Percentiles rank a stretch among this genome's conserved stretches.
These are phyloP conservation scores for Dicyrtomina minuta DNA, from an alignment of 2,888 invertebrate genomes.

Conservation along the genomic window DNA sequence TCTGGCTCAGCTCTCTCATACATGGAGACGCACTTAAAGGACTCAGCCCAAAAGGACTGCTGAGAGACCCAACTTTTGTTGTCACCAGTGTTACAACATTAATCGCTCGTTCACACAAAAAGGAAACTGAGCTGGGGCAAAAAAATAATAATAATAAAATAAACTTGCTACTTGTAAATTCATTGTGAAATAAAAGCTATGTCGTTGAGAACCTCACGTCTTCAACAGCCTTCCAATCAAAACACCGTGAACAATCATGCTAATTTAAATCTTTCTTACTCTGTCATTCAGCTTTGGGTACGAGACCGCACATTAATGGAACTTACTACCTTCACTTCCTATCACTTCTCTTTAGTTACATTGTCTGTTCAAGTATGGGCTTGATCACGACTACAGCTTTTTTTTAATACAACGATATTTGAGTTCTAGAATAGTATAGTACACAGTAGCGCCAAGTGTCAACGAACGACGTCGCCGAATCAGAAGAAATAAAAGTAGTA, in stretches of 20 bases:
- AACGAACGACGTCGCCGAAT: no score
- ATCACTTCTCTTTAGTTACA: slow-evolving; percentile 12
- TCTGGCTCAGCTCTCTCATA: no score
- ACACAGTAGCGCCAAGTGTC: no score
- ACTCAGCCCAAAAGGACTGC: slow-evolving; percentile 24
- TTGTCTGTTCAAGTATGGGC: neutral
- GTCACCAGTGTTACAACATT: slow-evolving; percentile 37
- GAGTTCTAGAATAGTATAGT: no score
- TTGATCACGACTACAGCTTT: no score
- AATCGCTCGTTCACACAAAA: slow-evolving; percentile 30
- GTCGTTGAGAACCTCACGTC: slow-evolving; percentile 38
- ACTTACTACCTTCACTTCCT: neutral
- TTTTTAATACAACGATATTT: no score
- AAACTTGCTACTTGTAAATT: slow-evolving; percentile 26
- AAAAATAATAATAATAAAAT: slow-evolving; percentile 9
- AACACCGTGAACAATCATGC: slow-evolving; percentile 36
- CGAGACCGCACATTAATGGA: slow-evolving; percentile 19
- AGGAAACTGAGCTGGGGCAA: slow-evolving; percentile 24
- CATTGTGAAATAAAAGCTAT: slow-evolving; percentile 32
- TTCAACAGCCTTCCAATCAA: slow-evolving; percentile 40
- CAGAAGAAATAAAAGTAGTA: no score
- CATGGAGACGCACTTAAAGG: neutral
- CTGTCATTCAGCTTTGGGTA: slow-evolving; percentile 2
- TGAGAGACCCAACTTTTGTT: slow-evolving; percentile 34
- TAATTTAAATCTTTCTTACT: slow-evolving; percentile 34